phyloP scores from a whole-genome alignment of 2,113 vertebrate genomes.

The Thinocorus orbignyianus region DNA sequence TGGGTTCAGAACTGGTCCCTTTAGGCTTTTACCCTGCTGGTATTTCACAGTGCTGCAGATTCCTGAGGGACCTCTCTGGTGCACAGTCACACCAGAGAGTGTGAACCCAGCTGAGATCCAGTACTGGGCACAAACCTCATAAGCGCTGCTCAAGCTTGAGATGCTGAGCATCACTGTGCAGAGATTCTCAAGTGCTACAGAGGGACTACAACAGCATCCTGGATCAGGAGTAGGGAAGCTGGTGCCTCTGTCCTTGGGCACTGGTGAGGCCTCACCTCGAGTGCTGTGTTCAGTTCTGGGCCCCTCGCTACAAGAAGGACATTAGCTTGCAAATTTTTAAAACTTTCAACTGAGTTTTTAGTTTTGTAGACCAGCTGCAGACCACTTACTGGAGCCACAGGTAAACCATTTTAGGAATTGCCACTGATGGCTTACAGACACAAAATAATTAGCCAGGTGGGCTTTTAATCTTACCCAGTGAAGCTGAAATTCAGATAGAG shows the following conservation, averaged over 20 bases:
- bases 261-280: too few species aligned
- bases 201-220: background rate
- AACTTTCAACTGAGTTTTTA: background rate
- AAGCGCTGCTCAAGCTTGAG: background rate
- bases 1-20: background rate
- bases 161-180: background rate
- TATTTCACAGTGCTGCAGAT: background rate
- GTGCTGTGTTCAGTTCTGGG: too few species aligned
- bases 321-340: too few species aligned
- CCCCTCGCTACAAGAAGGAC: too few species aligned
- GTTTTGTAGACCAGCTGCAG: background rate
- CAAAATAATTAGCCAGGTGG: background rate
- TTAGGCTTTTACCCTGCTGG: background rate
- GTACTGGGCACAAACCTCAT: background rate
- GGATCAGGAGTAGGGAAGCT: too few species aligned
- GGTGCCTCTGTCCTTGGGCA: too few species aligned
- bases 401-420: background rate
- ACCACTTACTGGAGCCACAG: background rate
- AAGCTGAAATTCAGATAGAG: background rate
- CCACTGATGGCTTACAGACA: background rate
- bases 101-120: background rate
- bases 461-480: background rate
- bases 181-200: too few species aligned
- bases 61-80: background rate
- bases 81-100: background rate